Evolutionary conservation across 2,113 vertebrate genomes (phyloP).

Genomic region (Myanophis thanlyinensis): DNA sequence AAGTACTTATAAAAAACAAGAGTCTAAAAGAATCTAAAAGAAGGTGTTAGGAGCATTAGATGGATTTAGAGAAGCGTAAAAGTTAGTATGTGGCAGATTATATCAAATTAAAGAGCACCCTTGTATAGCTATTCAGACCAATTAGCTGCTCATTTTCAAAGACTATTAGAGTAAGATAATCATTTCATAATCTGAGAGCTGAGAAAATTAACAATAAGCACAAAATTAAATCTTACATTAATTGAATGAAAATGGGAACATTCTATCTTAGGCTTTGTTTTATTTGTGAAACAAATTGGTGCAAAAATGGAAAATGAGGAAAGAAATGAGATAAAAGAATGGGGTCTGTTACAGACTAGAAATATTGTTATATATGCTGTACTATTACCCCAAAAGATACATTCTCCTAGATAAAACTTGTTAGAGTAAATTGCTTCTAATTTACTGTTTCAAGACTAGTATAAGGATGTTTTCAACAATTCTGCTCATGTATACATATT

Average conservation of each 20-base stretch:
- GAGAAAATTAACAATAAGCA: conserved; percentile 30
- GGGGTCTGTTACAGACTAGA: neutral
- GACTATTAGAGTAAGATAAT: conserved; percentile 19
- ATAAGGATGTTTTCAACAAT: neutral
- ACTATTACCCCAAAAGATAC: neutral
- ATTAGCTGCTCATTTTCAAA: neutral
- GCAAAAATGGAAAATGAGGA: neutral
- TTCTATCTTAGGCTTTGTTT: neutral
- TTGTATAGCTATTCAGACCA: neutral
- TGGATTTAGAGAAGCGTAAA: neutral
- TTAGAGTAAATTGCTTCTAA: neutral
- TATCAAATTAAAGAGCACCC: neutral
- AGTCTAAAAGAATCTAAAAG: neutral
- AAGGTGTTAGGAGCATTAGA: neutral
- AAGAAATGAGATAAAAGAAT: neutral
- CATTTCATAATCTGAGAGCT: neutral
- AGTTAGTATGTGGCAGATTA: neutral
- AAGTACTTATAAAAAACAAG: neutral
- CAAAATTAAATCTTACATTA: conserved; percentile 23
- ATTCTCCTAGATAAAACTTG: neutral
- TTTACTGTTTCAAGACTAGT: neutral
- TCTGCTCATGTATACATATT: neutral
- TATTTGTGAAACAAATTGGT: conserved; percentile 2
- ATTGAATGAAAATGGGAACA: neutral
- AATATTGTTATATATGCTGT: neutral